Conservation (phyloP, 2,113 vertebrate species). For the Caranx ignobilis region DNA sequence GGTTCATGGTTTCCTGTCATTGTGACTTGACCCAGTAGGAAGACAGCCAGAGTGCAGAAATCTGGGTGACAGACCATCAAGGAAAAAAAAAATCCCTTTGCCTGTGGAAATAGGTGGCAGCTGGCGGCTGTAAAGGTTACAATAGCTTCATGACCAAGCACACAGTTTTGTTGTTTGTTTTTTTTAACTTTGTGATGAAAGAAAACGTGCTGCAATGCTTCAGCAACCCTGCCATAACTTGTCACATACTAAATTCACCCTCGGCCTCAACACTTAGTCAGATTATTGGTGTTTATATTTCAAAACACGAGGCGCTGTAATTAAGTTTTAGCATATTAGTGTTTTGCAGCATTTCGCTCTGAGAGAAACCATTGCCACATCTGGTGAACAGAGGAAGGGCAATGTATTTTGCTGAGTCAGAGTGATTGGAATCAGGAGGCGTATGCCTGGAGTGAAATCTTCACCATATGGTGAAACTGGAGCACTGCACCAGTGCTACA, state of each 20-base stretch:
- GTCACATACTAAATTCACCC: background rate
- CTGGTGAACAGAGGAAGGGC: conserved; percentile 72
- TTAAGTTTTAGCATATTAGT: conserved; percentile 28
- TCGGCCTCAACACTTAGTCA: background rate
- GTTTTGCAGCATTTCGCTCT: conserved; percentile 37
- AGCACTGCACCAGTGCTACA: conserved; percentile 36
- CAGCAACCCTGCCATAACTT: conserved; percentile 34
- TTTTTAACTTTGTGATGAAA: conserved; percentile 65
- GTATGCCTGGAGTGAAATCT: conserved; percentile 59
- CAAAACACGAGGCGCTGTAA: background rate
- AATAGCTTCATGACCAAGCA: conserved; percentile 36
- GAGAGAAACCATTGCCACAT: conserved; percentile 66
- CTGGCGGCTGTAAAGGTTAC: conserved; percentile 39
- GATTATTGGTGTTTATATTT: conserved; percentile 24
- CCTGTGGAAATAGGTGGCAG: conserved; percentile 66
- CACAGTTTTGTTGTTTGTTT: conserved; percentile 15
- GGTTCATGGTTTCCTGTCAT: conserved; percentile 58
- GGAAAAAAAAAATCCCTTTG: background rate
- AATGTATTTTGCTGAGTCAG: conserved; percentile 71
- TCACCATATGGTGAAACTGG: conserved; percentile 73
- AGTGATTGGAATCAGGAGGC: conserved; percentile 66
- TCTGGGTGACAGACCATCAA: conserved; percentile 57
- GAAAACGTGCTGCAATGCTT: conserved; percentile 35
- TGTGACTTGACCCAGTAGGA: conserved; percentile 69
- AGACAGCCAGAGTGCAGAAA: conserved; percentile 52